Conservation (phyloP, 2,888 invertebrate genomes). For the Seira ritae region DNA sequence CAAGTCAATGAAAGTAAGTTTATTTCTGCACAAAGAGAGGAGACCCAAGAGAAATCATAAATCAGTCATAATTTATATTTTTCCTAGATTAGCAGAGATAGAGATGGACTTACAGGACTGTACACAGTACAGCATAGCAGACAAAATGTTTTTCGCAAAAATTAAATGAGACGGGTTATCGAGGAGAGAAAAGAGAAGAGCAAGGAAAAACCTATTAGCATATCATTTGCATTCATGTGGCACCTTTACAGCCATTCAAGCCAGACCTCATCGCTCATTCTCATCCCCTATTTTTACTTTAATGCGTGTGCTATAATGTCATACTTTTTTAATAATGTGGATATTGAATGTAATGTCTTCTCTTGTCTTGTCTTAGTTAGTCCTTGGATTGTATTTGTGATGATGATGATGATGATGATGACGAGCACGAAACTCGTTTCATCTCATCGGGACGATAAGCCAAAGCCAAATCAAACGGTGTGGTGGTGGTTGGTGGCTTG, state of each 20-base stretch:
- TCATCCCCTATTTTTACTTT: no score
- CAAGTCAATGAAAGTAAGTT: slow-evolving; percentile 6
- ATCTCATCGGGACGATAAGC: slow-evolving; percentile 5
- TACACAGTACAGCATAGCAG: no score
- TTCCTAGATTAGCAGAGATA: neutral
- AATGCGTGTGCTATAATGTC: no score
- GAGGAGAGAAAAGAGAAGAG: neutral
- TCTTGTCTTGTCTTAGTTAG: neutral
- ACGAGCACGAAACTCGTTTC: neutral
- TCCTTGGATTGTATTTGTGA: neutral
- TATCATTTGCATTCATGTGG: slow-evolving; percentile 31
- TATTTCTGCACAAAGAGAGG: neutral
- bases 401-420: neutral
- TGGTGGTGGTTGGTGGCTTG: no score
- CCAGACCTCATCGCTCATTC: no score
- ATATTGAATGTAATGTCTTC: no score
- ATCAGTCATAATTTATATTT: slow-evolving; percentile 39
- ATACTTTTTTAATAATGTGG: no score
- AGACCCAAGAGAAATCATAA: slow-evolving; percentile 34
- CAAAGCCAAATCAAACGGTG: neutral
- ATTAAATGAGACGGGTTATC: slow-evolving; percentile 3
- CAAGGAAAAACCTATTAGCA: slow-evolving; percentile 13
- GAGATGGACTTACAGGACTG: neutral
- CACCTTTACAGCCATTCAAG: neutral
- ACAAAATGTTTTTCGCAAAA: neutral